A percentile compares a stretch with the other conserved stretches of the same genome.
phyloP scores from a whole-genome alignment of 2,113 vertebrate genomes.

The Macheiramphus alcinus region DNA sequence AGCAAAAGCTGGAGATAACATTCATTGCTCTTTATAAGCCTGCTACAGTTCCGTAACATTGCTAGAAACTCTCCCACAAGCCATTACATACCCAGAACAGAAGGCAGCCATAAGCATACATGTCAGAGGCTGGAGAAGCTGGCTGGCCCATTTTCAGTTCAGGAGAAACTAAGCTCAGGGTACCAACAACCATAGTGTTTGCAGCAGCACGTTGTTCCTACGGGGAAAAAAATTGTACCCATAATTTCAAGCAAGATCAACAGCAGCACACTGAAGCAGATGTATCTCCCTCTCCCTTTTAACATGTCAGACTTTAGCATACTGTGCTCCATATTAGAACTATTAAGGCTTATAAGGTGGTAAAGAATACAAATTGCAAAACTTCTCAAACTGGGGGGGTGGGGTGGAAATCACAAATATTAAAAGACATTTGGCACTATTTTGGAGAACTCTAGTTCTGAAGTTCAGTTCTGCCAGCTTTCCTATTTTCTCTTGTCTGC shows the following conservation, averaged over 20 bases:
- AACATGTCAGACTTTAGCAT: neutral
- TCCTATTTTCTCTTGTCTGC: neutral
- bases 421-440: neutral
- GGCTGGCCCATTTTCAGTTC: slow-evolving; percentile 71
- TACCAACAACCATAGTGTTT: slow-evolving; percentile 62
- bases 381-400: neutral
- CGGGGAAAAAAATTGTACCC: neutral
- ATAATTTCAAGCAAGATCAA: neutral
- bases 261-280: neutral
- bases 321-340: neutral
- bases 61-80: neutral
- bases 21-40: neutral
- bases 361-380: neutral
- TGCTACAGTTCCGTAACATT: neutral
- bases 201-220: slow-evolving; percentile 73
- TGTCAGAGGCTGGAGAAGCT: slow-evolving; percentile 74
- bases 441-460: neutral
- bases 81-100: slow-evolving; percentile 76
- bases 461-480: neutral
- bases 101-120: slow-evolving; percentile 80
- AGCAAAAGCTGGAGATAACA: neutral
- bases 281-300: neutral
- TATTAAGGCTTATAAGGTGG: neutral
- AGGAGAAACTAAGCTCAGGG: slow-evolving; percentile 73
- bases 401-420: neutral